A percentile compares a stretch with the other conserved stretches of the same genome.
Evolutionary conservation across 2,113 vertebrate species (phyloP).

Genomic region (Scomber scombrus): DNA sequence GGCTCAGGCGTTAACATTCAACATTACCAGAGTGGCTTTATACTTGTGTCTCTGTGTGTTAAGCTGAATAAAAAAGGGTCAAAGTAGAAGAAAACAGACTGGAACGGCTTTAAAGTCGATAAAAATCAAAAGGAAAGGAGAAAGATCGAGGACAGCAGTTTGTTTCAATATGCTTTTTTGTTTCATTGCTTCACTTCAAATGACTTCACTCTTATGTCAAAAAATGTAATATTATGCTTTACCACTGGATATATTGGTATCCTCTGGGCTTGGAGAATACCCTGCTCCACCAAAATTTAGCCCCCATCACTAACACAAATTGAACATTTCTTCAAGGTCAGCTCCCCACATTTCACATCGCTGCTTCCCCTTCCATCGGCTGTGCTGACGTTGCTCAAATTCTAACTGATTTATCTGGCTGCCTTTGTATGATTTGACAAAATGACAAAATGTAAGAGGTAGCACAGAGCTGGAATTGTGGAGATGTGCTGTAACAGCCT

Average conservation of each 20-base stretch:
- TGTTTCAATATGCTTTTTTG: not conserved
- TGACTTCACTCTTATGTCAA: constrained; percentile 1
- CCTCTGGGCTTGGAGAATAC: not conserved
- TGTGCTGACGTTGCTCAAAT: constrained; percentile 66
- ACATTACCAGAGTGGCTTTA: constrained; percentile 23
- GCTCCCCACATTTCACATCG: constrained; percentile 52
- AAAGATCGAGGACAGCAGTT: not conserved
- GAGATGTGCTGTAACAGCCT: not conserved
- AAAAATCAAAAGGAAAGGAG: constrained; percentile 16
- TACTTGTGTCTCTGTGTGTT: not conserved
- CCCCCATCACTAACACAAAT: constrained; percentile 42
- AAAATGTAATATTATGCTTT: not conserved
- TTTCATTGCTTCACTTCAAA: not conserved
- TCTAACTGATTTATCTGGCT: constrained; percentile 55
- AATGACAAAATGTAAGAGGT: constrained; percentile 44
- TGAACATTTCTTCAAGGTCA: constrained; percentile 70
- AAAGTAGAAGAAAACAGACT: not conserved
- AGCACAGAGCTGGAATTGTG: constrained; percentile 5
- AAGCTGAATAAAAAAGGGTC: constrained; percentile 24
- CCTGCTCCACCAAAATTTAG: constrained; percentile 38
- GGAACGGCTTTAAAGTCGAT: not conserved
- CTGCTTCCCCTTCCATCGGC: constrained; percentile 23
- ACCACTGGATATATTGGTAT: constrained; percentile 19
- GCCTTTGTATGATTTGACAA: constrained; percentile 66
- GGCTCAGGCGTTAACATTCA: constrained; percentile 22